A percentile compares a stretch with the other conserved stretches of the same genome.
Conservation (phyloP, 2,797 vertebrate species). For the Rhabdophis nuchalis region DNA sequence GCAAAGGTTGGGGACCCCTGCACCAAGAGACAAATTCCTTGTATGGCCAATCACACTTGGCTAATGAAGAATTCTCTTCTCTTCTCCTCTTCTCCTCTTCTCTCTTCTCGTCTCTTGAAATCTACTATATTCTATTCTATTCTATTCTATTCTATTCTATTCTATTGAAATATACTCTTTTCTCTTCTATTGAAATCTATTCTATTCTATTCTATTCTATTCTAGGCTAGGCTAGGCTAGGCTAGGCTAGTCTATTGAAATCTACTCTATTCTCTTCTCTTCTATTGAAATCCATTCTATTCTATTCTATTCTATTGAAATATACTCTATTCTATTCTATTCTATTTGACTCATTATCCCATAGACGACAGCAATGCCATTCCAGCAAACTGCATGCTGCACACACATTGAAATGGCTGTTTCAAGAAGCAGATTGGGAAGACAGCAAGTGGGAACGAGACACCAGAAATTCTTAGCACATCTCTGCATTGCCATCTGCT, state of each 20-base stretch:
- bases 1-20: too few relatives aligned
- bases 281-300: too few relatives aligned
- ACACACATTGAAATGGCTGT: neutral
- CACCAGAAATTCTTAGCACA: neutral
- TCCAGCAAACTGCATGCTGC: neutral
- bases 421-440: neutral
- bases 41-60: neutral
- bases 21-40: neutral
- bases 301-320: too few relatives aligned
- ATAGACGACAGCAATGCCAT: neutral
- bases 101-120: too few relatives aligned
- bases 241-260: too few relatives aligned
- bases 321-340: too few relatives aligned
- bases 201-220: too few relatives aligned
- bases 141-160: too few relatives aligned
- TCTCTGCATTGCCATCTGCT: neutral
- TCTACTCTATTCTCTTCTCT: fast-evolving
- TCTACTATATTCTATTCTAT: neutral
- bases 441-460: neutral
- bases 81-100: neutral
- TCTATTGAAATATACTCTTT: too few relatives aligned
- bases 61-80: neutral
- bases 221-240: too few relatives aligned
- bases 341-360: neutral
- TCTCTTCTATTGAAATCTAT: too few relatives aligned